Percentiles rank a stretch among this genome's conserved stretches.
Evolutionary conservation across 2,797 vertebrate genomes (phyloP).

Genomic region (Eulemur mongoz): DNA sequence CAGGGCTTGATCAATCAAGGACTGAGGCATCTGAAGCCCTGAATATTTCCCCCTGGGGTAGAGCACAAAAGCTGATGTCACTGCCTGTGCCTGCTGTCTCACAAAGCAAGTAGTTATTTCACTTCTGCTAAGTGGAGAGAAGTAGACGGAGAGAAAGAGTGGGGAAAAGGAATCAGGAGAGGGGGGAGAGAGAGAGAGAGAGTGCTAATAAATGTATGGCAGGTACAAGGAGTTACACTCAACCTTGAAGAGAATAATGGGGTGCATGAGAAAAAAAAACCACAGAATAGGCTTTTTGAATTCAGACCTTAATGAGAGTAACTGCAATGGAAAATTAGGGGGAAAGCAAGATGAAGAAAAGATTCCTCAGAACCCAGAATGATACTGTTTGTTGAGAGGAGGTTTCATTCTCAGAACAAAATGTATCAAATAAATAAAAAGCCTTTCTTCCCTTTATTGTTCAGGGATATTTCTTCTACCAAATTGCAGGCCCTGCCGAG

Average conservation of each 20-base stretch:
- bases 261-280: not conserved
- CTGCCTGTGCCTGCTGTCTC: not conserved
- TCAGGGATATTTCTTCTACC: conserved; percentile 92
- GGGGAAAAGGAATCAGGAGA: not conserved
- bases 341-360: not conserved
- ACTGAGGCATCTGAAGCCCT: not conserved
- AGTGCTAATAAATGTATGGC: not conserved
- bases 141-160: not conserved
- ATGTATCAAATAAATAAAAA: conserved; percentile 49
- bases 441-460: conserved; percentile 61
- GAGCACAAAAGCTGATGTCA: conserved; percentile 52
- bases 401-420: conserved; percentile 11
- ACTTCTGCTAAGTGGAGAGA: not conserved
- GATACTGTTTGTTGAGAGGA: accelerated
- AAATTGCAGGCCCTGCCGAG: conserved; percentile 88
- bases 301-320: conserved; percentile 16
- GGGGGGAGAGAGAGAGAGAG: not conserved
- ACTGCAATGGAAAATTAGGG: conserved; percentile 3
- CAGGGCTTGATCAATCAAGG: conserved; percentile 31
- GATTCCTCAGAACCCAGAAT: not conserved
- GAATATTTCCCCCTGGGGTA: not conserved
- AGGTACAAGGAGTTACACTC: not conserved
- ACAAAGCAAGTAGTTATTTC: conserved; percentile 25
- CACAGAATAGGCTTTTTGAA: not conserved
- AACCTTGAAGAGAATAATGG: conserved; percentile 9